Conservation (phyloP, 2,888 invertebrate genomes). For the Rhagonycha fulva region DNA sequence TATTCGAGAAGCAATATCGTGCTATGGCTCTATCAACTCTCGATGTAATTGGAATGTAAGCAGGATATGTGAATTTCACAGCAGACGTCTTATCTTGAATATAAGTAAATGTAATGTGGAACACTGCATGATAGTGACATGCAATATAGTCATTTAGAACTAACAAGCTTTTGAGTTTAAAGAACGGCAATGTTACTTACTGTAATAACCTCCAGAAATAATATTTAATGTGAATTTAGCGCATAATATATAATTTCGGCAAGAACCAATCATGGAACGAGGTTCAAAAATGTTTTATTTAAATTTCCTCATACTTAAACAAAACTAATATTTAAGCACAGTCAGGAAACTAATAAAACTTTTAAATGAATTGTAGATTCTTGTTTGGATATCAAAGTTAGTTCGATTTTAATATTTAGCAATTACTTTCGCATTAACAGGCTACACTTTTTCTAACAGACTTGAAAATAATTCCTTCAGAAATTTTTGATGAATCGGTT, state of each 20-base stretch:
- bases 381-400: neutral
- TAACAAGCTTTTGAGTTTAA: neutral
- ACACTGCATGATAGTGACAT: slow-evolving; percentile 20
- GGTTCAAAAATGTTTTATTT: neutral
- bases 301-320: neutral
- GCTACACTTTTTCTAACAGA: neutral
- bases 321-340: neutral
- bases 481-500: neutral
- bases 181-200: neutral
- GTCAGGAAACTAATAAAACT: neutral
- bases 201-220: neutral
- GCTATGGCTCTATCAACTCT: slow-evolving; percentile 18
- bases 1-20: slow-evolving; percentile 11
- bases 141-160: slow-evolving; percentile 15
- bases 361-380: neutral
- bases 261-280: neutral
- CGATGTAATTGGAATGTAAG: slow-evolving; percentile 27
- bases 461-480: neutral
- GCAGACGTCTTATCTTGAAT: slow-evolving; percentile 22
- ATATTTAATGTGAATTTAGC: neutral
- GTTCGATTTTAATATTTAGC: neutral
- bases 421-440: neutral
- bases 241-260: neutral
- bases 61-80: slow-evolving; percentile 21
- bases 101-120: slow-evolving; percentile 24